Evolutionary conservation across 1,140 invertebrate species (phyloP), one percentile per base, ranked within the genome.

Genomic region (Saccostrea cuccullata): DNA sequence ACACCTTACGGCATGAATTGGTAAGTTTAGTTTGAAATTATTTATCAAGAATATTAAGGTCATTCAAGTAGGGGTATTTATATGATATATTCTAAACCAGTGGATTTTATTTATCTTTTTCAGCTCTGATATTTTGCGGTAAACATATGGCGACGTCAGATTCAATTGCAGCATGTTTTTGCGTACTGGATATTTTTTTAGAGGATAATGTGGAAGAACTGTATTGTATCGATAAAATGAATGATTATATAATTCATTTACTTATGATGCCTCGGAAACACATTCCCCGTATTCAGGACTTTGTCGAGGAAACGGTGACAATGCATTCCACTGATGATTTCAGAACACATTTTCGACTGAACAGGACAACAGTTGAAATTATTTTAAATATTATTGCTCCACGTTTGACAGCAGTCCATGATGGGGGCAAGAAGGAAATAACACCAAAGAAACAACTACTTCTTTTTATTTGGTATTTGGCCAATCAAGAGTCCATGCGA

Each of bases 401-500:
- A 17, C 30, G 64, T 64, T 64, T 87, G 60, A 87, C 82, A n/a
- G 60, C 77, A 60, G 55, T 26, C 0, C 64, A 86, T 55, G 64
- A 17, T 56, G 87, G 82, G 0, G 83, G 82, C 2, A n/a, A 55
- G 17, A 23, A 84, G 12, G 58, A 67, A 60, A 30, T 56, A 23
- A 17, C 36, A 36, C 56, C 82, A n/a, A 77, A 64, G 47, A 87
- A 64, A 40, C 77, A 87, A 20, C 73, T 87, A 13, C 77, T 64
- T 17, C 17, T 87, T 40, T 83, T 83, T 60, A 60, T 87, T 47
- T 83, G 58, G 77, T 87, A 87, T 84, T 15, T 87, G 15, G n/a
- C 73, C 17, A 87, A 84, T 47, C 86, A 87, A 36, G 55, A 87
- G 20, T 60, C 55, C 12, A 87, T 87, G 86, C 56, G 77, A 64